Base-by-base conservation (phyloP, 1,140 invertebrate species). In the Drosophila athabasca region DNA sequence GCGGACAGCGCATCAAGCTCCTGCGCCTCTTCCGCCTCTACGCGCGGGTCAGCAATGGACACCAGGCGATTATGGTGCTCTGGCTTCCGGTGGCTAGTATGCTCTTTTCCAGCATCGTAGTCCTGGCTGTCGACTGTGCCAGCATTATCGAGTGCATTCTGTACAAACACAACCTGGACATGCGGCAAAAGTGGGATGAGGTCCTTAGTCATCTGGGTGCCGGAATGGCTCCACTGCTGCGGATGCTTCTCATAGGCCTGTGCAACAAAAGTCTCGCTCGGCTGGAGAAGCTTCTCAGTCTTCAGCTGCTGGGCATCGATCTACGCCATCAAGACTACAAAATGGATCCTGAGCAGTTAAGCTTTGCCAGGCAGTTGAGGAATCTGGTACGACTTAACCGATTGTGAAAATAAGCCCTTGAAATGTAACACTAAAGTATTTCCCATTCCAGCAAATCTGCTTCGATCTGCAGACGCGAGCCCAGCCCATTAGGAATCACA, bases 71-170 rank as follows among this genome's bases (percentile, higher is more conserved):
- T 9, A n/a, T 11, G 0, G 6, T 13, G 9, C 29, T 67, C 0
- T 70, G 67, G 67, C 29, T 70, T 8, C 67, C 67, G 6, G 41
- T 70, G 9, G 39, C 39, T 22, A 45, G 41, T 15, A 26, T 68
- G 41, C 6, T 70, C 11, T 31, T 51, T 7, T 48, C 52, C 13
- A 46, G 15, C 2, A 43, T 58, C 1, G 22, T 51, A 1, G 11
- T 17, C 0, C 11, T 70, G 15, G 2, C 58, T 0, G 24, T 41
- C 19, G 19, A 51, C 3, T 44, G 53, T 45, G 13, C 62, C 0
- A 22, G 7, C n/a, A 49, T 70, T 17, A 7, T 70, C 44, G 7
- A 58, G 11, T 44, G 35, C 4, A 11, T 44, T 6, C 4, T 69
- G 7, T 58, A 17, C 5, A 17, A 26, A 3, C 52, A 58, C 6